These are phyloP conservation scores for Tenodera sinensis DNA, from an alignment of 2,888 invertebrate genomes.

Conservation along the genomic window DNA sequence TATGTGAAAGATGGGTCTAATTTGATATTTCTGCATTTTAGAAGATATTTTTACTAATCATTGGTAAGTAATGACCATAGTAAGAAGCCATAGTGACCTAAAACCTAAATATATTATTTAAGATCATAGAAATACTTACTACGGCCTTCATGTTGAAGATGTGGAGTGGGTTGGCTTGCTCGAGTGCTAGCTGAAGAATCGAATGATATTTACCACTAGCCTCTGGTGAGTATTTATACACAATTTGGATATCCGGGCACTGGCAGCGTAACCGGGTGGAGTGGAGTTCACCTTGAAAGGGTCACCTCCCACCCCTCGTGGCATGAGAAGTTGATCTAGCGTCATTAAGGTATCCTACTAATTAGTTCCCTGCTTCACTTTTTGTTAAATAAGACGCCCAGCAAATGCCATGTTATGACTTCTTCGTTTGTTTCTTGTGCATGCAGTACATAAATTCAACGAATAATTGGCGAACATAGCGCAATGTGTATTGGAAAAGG, in stretches of 20 bases:
- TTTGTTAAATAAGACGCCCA: no score
- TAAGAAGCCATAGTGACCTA: background rate
- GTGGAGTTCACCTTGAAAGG: background rate
- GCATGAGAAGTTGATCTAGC: background rate
- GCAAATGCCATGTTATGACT: no score
- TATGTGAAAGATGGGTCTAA: background rate
- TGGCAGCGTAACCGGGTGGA: background rate
- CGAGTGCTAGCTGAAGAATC: background rate
- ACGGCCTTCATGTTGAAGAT: background rate
- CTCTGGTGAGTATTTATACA: background rate
- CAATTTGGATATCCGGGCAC: background rate
- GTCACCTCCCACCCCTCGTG: background rate
- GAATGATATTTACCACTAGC: background rate
- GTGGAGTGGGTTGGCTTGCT: background rate
- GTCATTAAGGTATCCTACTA: background rate
- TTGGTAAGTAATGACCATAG: no score
- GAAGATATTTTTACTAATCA: no score
- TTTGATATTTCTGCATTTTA: no score
- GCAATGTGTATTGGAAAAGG: no score
- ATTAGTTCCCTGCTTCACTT: no score
- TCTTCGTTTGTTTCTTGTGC: no score
- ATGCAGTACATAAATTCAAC: no score
- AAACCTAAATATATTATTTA: background rate
- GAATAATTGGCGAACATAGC: no score
- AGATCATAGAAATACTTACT: background rate